Percentiles rank a stretch among this genome's conserved stretches.
Conservation (phyloP, 64 coral and sea anemone species). For the Catalaphyllia jardinei region DNA sequence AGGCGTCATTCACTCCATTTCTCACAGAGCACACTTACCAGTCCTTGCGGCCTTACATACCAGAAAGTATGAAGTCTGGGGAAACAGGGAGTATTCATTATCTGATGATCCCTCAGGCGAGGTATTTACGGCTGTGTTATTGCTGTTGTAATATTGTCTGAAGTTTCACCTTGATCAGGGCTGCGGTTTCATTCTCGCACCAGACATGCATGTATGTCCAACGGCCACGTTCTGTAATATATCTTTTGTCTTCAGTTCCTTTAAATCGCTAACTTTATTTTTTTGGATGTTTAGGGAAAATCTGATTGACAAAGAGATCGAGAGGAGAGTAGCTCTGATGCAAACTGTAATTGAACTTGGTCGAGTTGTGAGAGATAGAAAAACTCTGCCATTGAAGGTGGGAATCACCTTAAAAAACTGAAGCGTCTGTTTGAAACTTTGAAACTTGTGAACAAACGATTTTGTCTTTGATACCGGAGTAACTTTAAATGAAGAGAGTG, state of each 20-base stretch:
- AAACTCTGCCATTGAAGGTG: constrained; percentile 95
- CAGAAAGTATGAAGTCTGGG: constrained; percentile 48
- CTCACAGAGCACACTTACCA: constrained; percentile 94
- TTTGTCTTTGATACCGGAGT: neutral
- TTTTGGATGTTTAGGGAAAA: constrained; percentile 55
- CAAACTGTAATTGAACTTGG: constrained; percentile 95
- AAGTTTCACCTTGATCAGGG: too few species aligned
- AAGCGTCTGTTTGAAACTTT: neutral
- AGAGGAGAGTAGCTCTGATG: constrained; percentile 84
- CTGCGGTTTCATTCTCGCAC: too few species aligned
- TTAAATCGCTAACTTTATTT: neutral
- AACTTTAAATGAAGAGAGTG: neutral
- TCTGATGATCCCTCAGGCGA: constrained; percentile 90
- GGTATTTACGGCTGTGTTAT: constrained; percentile 34
- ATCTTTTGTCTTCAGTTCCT: neutral
- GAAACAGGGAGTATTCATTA: constrained; percentile 93
- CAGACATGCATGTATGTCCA: too few species aligned
- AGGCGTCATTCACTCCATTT: constrained; percentile 98
- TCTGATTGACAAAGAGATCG: constrained; percentile 85
- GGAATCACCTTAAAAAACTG: neutral
- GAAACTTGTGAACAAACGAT: neutral
- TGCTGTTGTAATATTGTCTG: neutral
- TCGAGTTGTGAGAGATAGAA: constrained; percentile 93
- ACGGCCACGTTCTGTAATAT: too few species aligned
- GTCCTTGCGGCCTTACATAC: constrained; percentile 76